These are phyloP conservation scores for Nothocercus nigrocapillus DNA, from an alignment of 2,113 vertebrate species.

Conservation along the genomic window DNA sequence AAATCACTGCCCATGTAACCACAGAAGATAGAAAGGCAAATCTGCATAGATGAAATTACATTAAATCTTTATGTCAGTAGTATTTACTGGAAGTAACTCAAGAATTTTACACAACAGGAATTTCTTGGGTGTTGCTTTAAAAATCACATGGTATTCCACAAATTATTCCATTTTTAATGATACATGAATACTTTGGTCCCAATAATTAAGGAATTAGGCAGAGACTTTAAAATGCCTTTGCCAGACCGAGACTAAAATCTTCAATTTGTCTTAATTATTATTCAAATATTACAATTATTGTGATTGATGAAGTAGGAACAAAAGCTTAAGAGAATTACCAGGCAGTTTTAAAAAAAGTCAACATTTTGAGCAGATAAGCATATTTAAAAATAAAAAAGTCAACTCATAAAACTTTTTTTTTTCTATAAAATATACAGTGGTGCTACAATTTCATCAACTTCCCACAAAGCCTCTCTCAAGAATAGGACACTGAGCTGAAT, in stretches of 20 bases:
- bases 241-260: not conserved
- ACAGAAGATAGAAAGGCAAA: not conserved
- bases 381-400: not conserved
- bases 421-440: not conserved
- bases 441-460: not conserved
- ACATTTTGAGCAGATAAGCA: not conserved
- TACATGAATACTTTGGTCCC: not conserved
- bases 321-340: not conserved
- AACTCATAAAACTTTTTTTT: not conserved
- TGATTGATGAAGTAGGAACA: not conserved
- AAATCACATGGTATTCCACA: not conserved
- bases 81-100: not conserved
- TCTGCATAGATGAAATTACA: not conserved
- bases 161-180: not conserved
- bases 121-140: not conserved
- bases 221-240: not conserved
- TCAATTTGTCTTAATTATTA: not conserved
- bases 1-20: not conserved
- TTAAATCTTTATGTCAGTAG: not conserved
- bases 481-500: not conserved
- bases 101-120: not conserved
- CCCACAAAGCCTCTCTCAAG: not conserved
- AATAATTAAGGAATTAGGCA: not conserved
- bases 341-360: not conserved
- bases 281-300: not conserved